Percentiles rank a stretch among this genome's conserved stretches.
Conservation (phyloP, 1,140 invertebrate species). For the Scylla paramamosain region DNA sequence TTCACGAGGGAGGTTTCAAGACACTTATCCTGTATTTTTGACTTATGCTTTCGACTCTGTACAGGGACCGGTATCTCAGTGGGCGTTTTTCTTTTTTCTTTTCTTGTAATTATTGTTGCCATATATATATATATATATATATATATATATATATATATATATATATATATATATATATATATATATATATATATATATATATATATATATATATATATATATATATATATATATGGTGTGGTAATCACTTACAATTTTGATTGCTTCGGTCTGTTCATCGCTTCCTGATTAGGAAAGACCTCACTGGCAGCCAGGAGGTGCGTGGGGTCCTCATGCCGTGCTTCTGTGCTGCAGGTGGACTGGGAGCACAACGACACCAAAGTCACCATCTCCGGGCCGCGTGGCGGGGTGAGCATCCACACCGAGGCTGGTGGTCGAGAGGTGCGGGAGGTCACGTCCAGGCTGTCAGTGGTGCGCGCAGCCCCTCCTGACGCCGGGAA, state of each 20-base stretch:
- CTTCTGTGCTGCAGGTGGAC: constrained; percentile 46
- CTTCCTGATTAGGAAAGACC: no score
- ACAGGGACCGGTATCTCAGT: no score
- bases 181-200: constrained; percentile 38
- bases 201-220: constrained; percentile 38
- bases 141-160: constrained; percentile 32
- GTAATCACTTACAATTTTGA: neutral
- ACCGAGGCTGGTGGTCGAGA: constrained; percentile 53
- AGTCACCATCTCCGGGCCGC: constrained; percentile 60
- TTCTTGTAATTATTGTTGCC: neutral
- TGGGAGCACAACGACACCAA: constrained; percentile 72
- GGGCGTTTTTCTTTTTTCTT: neutral
- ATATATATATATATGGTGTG: neutral
- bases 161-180: constrained; percentile 38
- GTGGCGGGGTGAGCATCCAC: constrained; percentile 73
- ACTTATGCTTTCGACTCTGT: no score
- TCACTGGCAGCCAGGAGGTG: no score
- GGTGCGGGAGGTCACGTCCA: constrained; percentile 54
- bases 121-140: constrained; percentile 15
- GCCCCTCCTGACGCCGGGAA: constrained; percentile 68
- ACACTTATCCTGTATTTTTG: no score
- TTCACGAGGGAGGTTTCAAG: no score
- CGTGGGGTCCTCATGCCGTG: no score
- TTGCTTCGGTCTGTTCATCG: neutral
- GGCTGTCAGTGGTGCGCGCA: constrained; percentile 69